Conservation (phyloP, 2,888 invertebrate species). For the Campoplex nolae region DNA sequence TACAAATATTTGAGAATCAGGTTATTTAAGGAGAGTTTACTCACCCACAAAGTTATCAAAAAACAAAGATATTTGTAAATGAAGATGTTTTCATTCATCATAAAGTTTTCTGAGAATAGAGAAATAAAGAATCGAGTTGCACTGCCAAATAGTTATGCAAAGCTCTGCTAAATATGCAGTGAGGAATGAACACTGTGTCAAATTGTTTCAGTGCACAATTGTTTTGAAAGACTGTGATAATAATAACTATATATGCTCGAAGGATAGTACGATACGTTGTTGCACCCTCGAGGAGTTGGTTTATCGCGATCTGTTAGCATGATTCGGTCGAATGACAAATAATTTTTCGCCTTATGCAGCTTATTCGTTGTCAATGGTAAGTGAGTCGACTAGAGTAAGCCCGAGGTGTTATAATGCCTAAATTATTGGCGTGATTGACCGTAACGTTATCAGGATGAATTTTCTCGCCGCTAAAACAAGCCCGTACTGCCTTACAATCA, state of each 20-base stretch:
- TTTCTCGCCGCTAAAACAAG: conserved; percentile 56
- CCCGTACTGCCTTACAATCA: conserved; percentile 52
- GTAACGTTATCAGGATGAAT: conserved; percentile 54
- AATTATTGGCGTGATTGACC: conserved; percentile 41
- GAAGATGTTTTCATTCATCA: too few species aligned
- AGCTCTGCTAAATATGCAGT: too few species aligned
- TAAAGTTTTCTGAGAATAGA: too few species aligned
- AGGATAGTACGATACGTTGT: not conserved
- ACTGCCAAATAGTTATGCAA: not conserved
- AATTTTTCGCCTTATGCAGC: not conserved
- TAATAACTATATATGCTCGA: not conserved
- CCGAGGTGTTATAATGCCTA: conserved; percentile 35
- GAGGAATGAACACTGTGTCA: not conserved
- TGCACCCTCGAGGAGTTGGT: not conserved
- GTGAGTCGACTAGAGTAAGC: conserved; percentile 6
- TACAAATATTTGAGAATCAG: too few species aligned
- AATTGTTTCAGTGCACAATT: not conserved
- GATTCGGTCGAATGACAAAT: not conserved
- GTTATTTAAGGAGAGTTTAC: too few species aligned
- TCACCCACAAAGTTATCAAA: too few species aligned
- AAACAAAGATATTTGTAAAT: too few species aligned
- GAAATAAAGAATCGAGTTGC: too few species aligned
- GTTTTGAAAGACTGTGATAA: not conserved
- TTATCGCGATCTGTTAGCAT: not conserved
- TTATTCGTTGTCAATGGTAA: not conserved